Conservation (phyloP, 2,113 vertebrate species). For the Nematolebias whitei region DNA sequence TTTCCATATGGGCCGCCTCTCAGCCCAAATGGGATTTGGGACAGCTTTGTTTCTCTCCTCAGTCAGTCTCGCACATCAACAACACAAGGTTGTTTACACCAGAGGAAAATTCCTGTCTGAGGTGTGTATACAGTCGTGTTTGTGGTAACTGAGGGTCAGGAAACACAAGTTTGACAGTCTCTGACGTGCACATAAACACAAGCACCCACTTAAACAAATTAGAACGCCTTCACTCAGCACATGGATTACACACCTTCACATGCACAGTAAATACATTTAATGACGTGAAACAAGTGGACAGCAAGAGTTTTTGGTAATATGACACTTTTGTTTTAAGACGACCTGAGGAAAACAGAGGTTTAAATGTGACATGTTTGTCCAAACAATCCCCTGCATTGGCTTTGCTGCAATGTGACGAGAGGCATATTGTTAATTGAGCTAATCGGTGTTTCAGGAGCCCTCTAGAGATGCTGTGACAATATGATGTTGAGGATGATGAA, state of each 20-base stretch:
- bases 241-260: slow-evolving; percentile 1
- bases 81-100: slow-evolving; percentile 75
- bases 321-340: not conserved
- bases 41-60: slow-evolving; percentile 84
- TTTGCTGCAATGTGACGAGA: slow-evolving; percentile 26
- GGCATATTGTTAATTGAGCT: slow-evolving; percentile 60
- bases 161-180: slow-evolving; percentile 42
- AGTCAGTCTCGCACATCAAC: slow-evolving; percentile 72
- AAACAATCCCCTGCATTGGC: slow-evolving; percentile 32
- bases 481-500: slow-evolving; percentile 64
- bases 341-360: slow-evolving; percentile 1
- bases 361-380: slow-evolving; percentile 34
- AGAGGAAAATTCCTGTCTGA: slow-evolving; percentile 56
- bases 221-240: not conserved
- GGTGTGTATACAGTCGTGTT: slow-evolving; percentile 43
- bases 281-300: slow-evolving; percentile 9
- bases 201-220: slow-evolving; percentile 12
- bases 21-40: slow-evolving; percentile 85
- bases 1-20: slow-evolving; percentile 83
- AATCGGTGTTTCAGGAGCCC: slow-evolving; percentile 63
- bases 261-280: not conserved
- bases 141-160: slow-evolving; percentile 57
- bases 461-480: slow-evolving; percentile 53
- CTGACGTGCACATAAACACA: slow-evolving; percentile 22
- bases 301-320: slow-evolving; percentile 4